These are phyloP conservation scores for Nycteola revayana DNA, from an alignment of 2,888 invertebrate genomes.

Conservation along the genomic window DNA sequence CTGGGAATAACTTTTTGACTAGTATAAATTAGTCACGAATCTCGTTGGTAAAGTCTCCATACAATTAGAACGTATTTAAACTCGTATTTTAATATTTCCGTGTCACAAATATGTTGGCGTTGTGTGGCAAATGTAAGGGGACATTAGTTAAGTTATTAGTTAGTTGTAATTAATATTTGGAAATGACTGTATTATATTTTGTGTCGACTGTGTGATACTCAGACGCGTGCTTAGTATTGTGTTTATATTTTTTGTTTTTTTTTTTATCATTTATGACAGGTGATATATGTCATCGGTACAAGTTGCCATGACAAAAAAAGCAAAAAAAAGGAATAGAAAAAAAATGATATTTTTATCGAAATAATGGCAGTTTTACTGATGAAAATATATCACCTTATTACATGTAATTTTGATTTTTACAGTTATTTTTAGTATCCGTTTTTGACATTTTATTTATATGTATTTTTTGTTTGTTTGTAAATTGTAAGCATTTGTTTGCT, in stretches of 20 bases:
- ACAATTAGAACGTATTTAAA: slow-evolving; percentile 20
- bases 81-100: slow-evolving; percentile 3
- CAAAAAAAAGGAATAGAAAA: no score
- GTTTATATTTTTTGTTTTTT: slow-evolving; percentile 38
- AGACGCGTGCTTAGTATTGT: slow-evolving; percentile 48
- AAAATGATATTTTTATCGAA: no score
- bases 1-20: no score
- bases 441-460: slow-evolving; percentile 17
- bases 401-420: slow-evolving; percentile 23
- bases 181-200: slow-evolving; percentile 37
- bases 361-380: no score
- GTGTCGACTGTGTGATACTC: slow-evolving; percentile 54
- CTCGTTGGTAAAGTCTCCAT: no score
- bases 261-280: slow-evolving; percentile 20
- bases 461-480: slow-evolving; percentile 69
- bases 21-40: no score
- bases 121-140: slow-evolving; percentile 31
- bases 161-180: slow-evolving; percentile 38
- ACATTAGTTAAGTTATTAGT: slow-evolving; percentile 30
- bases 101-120: slow-evolving; percentile 31
- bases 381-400: slow-evolving; percentile 5
- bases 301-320: neutral
- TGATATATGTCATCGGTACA: slow-evolving; percentile 2
- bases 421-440: slow-evolving; percentile 33
- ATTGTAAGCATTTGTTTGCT: slow-evolving; percentile 83